A percentile compares a stretch with the other conserved stretches of the same genome.
Evolutionary conservation across 1,140 invertebrate species (phyloP).

Genomic region (Zophobas morio): DNA sequence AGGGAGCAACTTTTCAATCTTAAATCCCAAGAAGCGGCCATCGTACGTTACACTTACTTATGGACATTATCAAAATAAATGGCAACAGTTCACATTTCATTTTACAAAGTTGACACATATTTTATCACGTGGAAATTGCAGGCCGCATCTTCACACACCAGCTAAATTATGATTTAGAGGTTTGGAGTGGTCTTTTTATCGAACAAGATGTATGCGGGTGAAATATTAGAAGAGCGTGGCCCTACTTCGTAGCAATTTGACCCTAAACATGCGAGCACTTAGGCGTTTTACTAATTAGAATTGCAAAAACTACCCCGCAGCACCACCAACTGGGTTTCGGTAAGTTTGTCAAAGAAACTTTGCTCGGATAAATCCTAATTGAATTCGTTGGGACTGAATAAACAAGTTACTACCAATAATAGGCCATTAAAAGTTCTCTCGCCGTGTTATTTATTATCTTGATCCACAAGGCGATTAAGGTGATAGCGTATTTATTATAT

Average conservation of each 20-base stretch:
- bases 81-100: constrained; percentile 52
- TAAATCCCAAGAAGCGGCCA: constrained; percentile 33
- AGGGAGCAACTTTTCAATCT: constrained; percentile 50
- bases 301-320: constrained; percentile 1
- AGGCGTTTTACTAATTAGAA: constrained; percentile 14
- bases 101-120: constrained; percentile 49
- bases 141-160: constrained; percentile 26
- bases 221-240: constrained; percentile 16
- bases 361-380: constrained; percentile 28
- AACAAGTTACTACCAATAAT: constrained; percentile 38
- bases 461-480: constrained; percentile 26
- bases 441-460: constrained; percentile 30
- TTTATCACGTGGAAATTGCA: constrained; percentile 48
- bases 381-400: constrained; percentile 10
- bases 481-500: constrained; percentile 35
- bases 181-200: constrained; percentile 16
- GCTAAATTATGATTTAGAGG: constrained; percentile 49
- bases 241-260: background rate
- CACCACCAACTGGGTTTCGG: background rate
- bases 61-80: constrained; percentile 53
- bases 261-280: background rate
- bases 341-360: constrained; percentile 18
- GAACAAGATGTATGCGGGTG: constrained; percentile 19
- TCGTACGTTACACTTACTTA: constrained; percentile 53
- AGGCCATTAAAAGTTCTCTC: constrained; percentile 33